Evolutionary conservation across 2,888 invertebrate species (phyloP).

Genomic region (Tetropium fuscum): DNA sequence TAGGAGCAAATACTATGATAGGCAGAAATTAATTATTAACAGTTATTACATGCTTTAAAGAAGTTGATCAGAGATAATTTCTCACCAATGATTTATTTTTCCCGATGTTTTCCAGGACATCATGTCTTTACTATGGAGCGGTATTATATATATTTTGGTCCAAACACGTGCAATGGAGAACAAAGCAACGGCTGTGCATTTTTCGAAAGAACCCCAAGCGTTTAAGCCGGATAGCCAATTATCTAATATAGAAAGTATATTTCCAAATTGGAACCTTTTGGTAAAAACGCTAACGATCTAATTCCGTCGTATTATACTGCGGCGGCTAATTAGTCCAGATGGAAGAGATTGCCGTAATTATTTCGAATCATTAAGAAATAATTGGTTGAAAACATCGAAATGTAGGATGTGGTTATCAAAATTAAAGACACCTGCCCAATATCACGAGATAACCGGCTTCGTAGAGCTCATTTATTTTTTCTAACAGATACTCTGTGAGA

Average conservation of each 20-base stretch:
- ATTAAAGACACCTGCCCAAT: conserved; percentile 49
- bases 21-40: too few relatives aligned
- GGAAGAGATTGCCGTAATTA: conserved; percentile 46
- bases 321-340: conserved; percentile 44
- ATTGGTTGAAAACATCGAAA: conserved; percentile 48
- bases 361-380: conserved; percentile 50
- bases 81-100: too few relatives aligned
- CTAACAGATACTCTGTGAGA: conserved; percentile 12
- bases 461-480: conserved; percentile 22
- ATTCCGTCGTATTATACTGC: conserved; percentile 42
- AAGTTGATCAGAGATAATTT: too few relatives aligned
- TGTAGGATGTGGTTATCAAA: conserved; percentile 46
- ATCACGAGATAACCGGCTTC: conserved; percentile 33
- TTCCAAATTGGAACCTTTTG: conserved; percentile 40
- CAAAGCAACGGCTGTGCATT: too few relatives aligned
- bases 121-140: too few relatives aligned
- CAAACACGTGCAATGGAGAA: too few relatives aligned
- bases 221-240: conserved; percentile 9
- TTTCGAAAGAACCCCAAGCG: too few relatives aligned
- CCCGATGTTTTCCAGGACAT: too few relatives aligned
- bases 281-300: conserved; percentile 42
- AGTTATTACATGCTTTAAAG: too few relatives aligned
- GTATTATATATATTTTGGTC: too few relatives aligned
- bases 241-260: conserved; percentile 10
- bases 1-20: too few relatives aligned